A percentile compares a stretch with the other conserved stretches of the same genome.
These are phyloP conservation scores for Melanotaenia pygmaea DNA, from an alignment of 2,797 vertebrate genomes.

Conservation along the genomic window DNA sequence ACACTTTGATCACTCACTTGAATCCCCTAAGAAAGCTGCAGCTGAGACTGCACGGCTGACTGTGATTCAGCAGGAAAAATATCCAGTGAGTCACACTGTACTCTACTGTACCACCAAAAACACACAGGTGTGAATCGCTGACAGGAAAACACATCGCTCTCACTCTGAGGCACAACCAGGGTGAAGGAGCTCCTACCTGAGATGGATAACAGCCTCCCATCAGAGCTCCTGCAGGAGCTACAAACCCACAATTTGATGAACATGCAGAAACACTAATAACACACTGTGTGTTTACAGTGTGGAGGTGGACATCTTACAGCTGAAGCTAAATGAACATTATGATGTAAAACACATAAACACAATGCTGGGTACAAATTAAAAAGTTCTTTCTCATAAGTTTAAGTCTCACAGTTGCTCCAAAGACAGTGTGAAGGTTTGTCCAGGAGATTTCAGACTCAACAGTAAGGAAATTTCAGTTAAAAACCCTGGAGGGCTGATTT, in stretches of 20 bases:
- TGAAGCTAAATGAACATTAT: neutral
- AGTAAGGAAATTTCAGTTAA: too few species aligned
- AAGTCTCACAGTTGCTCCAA: neutral
- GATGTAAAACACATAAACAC: neutral
- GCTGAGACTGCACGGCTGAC: slow-evolving; percentile 33
- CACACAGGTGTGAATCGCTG: neutral
- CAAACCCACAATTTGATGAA: neutral
- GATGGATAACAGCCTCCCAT: neutral
- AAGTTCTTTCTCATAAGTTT: neutral
- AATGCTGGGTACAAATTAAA: neutral
- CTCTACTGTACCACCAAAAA: slow-evolving; percentile 20
- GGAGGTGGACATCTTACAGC: too few species aligned
- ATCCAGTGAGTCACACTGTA: slow-evolving; percentile 47
- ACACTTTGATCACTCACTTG: slow-evolving; percentile 34
- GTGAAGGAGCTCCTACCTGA: neutral
- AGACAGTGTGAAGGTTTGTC: neutral
- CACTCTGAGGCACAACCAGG: neutral
- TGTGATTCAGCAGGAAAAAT: slow-evolving; percentile 49
- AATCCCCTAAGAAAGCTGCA: slow-evolving; percentile 43
- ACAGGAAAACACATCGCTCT: neutral
- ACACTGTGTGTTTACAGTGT: neutral
- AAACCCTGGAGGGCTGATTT: too few species aligned
- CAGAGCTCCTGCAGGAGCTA: neutral
- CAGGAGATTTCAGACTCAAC: neutral
- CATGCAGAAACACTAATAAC: neutral